Base-by-base conservation (phyloP, 1,140 invertebrate species). In the Aphelenchoides fujianensis region DNA sequence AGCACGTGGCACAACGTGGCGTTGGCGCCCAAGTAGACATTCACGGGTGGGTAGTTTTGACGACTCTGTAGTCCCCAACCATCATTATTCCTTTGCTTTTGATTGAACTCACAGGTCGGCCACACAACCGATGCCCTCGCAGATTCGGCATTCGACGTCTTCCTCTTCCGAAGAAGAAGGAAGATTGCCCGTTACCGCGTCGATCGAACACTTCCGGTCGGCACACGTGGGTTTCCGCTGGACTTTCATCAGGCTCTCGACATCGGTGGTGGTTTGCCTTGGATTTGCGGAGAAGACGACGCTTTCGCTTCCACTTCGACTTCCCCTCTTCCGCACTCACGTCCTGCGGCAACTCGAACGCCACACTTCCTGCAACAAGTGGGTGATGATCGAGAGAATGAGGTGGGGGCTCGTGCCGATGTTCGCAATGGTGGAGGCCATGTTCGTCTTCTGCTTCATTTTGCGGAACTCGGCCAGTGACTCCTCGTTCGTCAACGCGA, bases 41-140 rank as follows among this genome's bases (percentile, higher is more conserved):
- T 94, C 1, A 97, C 92, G 2, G 94, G 95, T 37, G 95, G 95
- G 85, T 97, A 97, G 57, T 94, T 94, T 95, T 94, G 68, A 95
- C 91, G 84, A 94, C 94, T 84, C 93, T 96, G 69, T 23, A 48
- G 23, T 12, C n/a, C n/a, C 23, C 12, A 48, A n/a, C 41, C 41
- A 48, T 48, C 23, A 48, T 16, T 48, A 48, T 64, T 53, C 23
- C 32, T 53, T 12, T 23, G 62, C 5, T 54, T 64, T n/a, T 5
- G n/a, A 5, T 9, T 5, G 3, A 1, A 66, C 63, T 66, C 23
- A 66, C 63, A 41, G 32, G 53, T 66, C 63, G 12, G 63, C 63
- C 23, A 66, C 53, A 30, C 63, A 66, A 12, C n/a, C 53, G 53
- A 66, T 36, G 1, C 63, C 63, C 12, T 34, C 12, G 3, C 63